These are phyloP conservation scores for Lycocerus yunnanus DNA, from an alignment of 2,888 invertebrate species.

Conservation along the genomic window DNA sequence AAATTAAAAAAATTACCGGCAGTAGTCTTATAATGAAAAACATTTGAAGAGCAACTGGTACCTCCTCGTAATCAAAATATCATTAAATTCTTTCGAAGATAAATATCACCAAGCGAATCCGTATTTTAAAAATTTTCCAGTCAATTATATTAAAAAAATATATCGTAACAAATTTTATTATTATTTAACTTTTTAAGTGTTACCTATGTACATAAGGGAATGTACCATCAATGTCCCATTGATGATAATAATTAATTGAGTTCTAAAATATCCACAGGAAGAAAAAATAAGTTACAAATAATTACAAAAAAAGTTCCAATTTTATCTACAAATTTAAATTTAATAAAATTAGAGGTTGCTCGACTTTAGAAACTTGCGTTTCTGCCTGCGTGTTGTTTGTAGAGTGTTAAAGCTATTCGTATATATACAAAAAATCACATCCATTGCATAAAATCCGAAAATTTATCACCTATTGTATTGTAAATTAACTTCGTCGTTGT, in stretches of 20 bases:
- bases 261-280: neutral
- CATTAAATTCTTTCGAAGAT: no score
- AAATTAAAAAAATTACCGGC: no score
- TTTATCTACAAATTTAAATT: neutral
- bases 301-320: neutral
- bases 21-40: no score
- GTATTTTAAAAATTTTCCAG: no score
- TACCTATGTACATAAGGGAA: slow-evolving; percentile 14
- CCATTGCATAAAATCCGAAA: slow-evolving; percentile 7
- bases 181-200: slow-evolving; percentile 6
- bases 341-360: neutral
- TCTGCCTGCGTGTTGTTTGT: neutral
- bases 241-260: neutral
- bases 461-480: slow-evolving; percentile 43
- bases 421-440: slow-evolving; percentile 30
- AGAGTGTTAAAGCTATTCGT: slow-evolving; percentile 3
- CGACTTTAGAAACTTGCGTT: neutral
- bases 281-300: neutral
- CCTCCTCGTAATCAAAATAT: no score
- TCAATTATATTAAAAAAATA: neutral
- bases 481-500: slow-evolving; percentile 58
- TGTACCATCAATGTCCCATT: slow-evolving; percentile 13
- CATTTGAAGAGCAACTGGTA: no score
- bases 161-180: slow-evolving; percentile 9
- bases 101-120: no score